Conservation (phyloP, 2,113 vertebrate species). For the Corythoichthys haematopterus region DNA sequence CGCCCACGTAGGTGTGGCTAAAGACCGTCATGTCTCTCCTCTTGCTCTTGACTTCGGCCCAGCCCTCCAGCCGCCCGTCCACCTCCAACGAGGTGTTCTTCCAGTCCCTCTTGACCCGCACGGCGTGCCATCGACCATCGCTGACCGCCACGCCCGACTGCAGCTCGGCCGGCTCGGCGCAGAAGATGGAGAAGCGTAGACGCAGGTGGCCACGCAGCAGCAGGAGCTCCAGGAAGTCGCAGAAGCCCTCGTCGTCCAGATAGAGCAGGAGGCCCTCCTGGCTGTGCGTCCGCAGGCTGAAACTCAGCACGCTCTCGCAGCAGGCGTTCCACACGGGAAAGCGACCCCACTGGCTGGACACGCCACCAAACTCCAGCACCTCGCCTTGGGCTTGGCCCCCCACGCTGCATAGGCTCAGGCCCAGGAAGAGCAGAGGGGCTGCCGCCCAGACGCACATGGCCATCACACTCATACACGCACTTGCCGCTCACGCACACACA, state of each 20-base stretch:
- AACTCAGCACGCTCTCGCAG: slow-evolving; percentile 97
- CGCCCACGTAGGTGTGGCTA: slow-evolving; percentile 89
- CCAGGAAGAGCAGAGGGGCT: slow-evolving; percentile 69
- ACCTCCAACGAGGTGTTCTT: slow-evolving; percentile 93
- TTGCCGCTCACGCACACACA: slow-evolving; percentile 49
- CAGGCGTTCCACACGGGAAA: slow-evolving; percentile 99
- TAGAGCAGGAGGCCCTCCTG: slow-evolving; percentile 94
- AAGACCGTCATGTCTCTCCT: slow-evolving; percentile 97
- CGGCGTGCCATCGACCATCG: slow-evolving; percentile 87
- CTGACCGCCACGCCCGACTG: slow-evolving; percentile 86
- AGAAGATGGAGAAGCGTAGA: slow-evolving; percentile 97
- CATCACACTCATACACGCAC: slow-evolving; percentile 68
- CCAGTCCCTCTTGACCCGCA: slow-evolving; percentile 89
- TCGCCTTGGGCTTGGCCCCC: slow-evolving; percentile 68
- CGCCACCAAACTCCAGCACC: slow-evolving; percentile 88
- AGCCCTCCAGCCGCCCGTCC: slow-evolving; percentile 82
- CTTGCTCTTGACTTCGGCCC: slow-evolving; percentile 96
- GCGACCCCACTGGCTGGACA: slow-evolving; percentile 94
- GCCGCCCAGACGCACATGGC: slow-evolving; percentile 68
- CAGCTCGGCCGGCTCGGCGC: slow-evolving; percentile 88
- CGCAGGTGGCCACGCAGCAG: slow-evolving; percentile 89
- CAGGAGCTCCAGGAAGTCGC: slow-evolving; percentile 96
- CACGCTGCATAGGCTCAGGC: slow-evolving; percentile 68
- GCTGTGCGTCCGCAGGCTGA: slow-evolving; percentile 96
- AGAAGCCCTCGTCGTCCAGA: slow-evolving; percentile 97